Conservation (phyloP, 2,113 vertebrate genomes). For the Perca fluviatilis region DNA sequence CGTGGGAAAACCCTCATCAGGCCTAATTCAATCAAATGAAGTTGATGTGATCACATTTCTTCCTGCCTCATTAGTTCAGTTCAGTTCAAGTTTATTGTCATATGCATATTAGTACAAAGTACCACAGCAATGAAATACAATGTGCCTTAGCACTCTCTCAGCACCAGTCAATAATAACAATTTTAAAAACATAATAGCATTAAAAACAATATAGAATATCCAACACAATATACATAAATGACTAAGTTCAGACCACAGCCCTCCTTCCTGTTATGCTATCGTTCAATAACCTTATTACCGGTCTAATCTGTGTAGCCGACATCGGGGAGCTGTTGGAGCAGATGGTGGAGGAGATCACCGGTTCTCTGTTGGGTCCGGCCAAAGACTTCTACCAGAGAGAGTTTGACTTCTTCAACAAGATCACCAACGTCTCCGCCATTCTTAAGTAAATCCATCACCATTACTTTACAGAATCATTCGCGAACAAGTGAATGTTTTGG, state of each 20-base stretch:
- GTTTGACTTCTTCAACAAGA: constrained; percentile 98
- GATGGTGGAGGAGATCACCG: constrained; percentile 95
- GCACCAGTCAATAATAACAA: no score
- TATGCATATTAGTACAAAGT: no score
- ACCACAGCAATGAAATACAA: no score
- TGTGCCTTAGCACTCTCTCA: no score
- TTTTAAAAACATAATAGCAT: no score
- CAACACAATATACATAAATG: no score
- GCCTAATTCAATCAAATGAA: neutral
- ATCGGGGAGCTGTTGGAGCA: constrained; percentile 96
- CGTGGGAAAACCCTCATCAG: neutral
- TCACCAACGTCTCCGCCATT: constrained; percentile 96
- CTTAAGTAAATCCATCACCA: constrained; percentile 87
- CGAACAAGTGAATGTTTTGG: neutral
- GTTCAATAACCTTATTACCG: no score
- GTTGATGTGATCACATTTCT: neutral
- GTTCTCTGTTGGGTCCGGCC: constrained; percentile 93
- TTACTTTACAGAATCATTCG: fast-evolving
- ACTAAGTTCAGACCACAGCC: no score
- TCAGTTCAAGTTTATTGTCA: no score
- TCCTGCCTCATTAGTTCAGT: neutral
- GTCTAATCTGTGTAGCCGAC: constrained; percentile 84
- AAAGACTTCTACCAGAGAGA: constrained; percentile 98
- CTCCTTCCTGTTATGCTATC: no score
- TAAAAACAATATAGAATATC: no score